Percentiles rank a stretch among this genome's conserved stretches.
These are phyloP conservation scores for Melangyna quadrimaculata DNA, from an alignment of 2,888 invertebrate genomes.

Conservation along the genomic window DNA sequence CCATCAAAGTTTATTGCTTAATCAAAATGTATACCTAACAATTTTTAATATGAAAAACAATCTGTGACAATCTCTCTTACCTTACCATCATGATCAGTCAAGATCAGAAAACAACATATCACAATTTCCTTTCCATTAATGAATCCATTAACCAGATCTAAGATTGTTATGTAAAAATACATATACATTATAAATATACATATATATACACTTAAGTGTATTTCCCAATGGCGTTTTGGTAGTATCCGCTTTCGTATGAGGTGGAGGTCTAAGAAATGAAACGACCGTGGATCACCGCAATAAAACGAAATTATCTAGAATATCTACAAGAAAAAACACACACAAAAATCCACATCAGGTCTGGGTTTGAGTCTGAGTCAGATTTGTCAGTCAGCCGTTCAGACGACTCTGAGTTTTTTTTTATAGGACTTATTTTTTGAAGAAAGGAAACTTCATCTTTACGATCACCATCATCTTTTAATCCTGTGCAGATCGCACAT, in stretches of 20 bases:
- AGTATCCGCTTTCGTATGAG: constrained; percentile 37
- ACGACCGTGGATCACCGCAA: constrained; percentile 16
- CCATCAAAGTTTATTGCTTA: background rate
- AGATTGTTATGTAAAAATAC: background rate
- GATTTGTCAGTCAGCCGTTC: constrained; percentile 48
- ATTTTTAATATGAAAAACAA: background rate
- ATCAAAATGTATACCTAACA: background rate
- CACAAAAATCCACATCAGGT: background rate
- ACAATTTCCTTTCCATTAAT: constrained; percentile 35
- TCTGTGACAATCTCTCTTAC: background rate
- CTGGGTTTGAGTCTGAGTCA: constrained; percentile 24
- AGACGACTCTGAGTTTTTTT: constrained; percentile 21
- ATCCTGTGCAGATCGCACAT: constrained; percentile 32
- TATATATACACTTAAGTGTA: background rate
- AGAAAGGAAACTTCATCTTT: constrained; percentile 32
- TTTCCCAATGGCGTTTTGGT: background rate
- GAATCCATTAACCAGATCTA: constrained; percentile 56
- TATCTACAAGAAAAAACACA: background rate
- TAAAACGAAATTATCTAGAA: background rate
- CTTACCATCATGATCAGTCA: constrained; percentile 42
- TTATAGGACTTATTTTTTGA: constrained; percentile 1
- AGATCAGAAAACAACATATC: constrained; percentile 26
- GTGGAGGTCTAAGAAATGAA: constrained; percentile 12
- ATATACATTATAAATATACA: background rate
- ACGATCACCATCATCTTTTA: constrained; percentile 34